phyloP scores from a whole-genome alignment of 2,797 vertebrate species.

The Lepus townsendii region DNA sequence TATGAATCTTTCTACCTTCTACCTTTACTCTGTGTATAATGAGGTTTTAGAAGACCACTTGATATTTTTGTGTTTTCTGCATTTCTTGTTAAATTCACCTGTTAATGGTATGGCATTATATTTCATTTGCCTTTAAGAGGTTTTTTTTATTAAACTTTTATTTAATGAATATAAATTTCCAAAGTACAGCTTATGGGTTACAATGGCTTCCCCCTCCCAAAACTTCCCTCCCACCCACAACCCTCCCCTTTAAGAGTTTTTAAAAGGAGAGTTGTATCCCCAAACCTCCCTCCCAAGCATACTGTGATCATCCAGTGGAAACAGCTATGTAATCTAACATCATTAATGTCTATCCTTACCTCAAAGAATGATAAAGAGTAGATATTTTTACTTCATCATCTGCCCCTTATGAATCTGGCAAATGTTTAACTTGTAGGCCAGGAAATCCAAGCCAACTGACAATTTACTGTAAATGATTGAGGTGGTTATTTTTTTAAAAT shows the following conservation, averaged over 20 bases:
- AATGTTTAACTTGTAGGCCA: constrained; percentile 63
- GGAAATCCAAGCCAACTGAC: constrained; percentile 59
- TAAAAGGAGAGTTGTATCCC: not conserved
- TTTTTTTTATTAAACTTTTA: not conserved
- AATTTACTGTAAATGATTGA: constrained; percentile 43
- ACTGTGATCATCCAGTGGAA: not conserved
- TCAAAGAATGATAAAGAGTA: constrained; percentile 68
- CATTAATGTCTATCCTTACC: not conserved
- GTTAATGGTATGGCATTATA: not conserved
- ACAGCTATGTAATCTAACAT: not conserved
- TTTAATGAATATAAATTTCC: too few relatives aligned
- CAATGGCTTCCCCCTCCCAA: too few relatives aligned
- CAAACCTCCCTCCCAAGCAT: not conserved
- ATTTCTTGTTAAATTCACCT: constrained; percentile 47
- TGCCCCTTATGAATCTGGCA: constrained; percentile 74
- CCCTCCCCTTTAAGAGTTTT: not conserved
- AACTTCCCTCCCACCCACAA: too few relatives aligned
- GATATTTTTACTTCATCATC: constrained; percentile 48
- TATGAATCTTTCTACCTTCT: not conserved
- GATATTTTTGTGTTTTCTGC: constrained; percentile 15
- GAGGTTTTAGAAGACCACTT: not conserved
- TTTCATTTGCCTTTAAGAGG: not conserved
- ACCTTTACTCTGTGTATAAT: not conserved
- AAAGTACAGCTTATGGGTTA: too few relatives aligned
- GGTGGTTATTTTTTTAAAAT: not conserved